Evolutionary conservation across 2,888 invertebrate species (phyloP), one percentile per base, ranked within the genome.

Genomic region (Deilephila porcellus): DNA sequence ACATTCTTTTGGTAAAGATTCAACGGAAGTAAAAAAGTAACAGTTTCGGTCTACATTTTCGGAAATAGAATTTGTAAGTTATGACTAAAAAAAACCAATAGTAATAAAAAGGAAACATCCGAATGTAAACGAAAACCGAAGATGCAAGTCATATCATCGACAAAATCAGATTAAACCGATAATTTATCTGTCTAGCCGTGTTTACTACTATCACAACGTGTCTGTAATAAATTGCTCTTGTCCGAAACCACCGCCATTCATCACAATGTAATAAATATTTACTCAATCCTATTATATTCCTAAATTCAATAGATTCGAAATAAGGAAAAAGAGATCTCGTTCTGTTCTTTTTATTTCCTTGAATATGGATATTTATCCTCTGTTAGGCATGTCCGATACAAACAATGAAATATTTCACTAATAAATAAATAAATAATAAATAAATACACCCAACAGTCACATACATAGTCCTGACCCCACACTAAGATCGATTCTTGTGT

Each of bases 201-300:
- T 67, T 67, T 67, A 67, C 45, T 17, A 25, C 25, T 29, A 29
- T 67, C 67, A 67, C n/a, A 45, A 17, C 25, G 72, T 52, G 45
- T 52, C 67, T 67, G 67, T 17, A 52, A 67, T 52, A 25, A 52
- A 25, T 67, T 67, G 25, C 67, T 14, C 64, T 37, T 19, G 71
- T 71, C 67, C 17, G 25, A 52, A 67, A 73, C 37, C 32, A 70
- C 77, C 77, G 80, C 62, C 75, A 17, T 67, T 52, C 5, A 64
- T 74, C 60, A 70, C 70, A 70, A 32, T 62, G 64, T 29, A 56
- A 73, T 71, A 71, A 25, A 72, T 29, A 67, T 67, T 52, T 52
- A 67, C 52, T 67, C 5, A 45, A 17, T 29, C 17, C 52, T 25
- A 52, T 52, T 25, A 52, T 52, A 29, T 3, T 17, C 25, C 29